These are phyloP conservation scores for Alosa sapidissima DNA, from an alignment of 2,797 vertebrate genomes.

Conservation along the genomic window DNA sequence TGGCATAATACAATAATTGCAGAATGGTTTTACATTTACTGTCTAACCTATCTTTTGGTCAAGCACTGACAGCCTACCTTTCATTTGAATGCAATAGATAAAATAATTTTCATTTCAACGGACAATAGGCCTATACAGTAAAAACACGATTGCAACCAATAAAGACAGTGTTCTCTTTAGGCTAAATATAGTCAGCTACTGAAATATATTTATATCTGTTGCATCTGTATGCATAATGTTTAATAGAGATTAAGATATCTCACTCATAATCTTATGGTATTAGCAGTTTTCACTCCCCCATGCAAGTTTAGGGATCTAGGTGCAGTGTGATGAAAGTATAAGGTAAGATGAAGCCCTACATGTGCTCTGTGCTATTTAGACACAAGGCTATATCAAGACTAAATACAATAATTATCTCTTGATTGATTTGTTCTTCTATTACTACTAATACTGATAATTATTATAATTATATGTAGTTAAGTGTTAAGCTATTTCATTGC, in stretches of 20 bases:
- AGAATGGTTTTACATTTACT: too few species aligned
- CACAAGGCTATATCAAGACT: not conserved
- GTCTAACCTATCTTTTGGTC: too few species aligned
- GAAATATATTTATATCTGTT: not conserved
- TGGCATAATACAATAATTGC: too few species aligned
- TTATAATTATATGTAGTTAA: too few species aligned
- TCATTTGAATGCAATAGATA: not conserved
- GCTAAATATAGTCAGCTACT: not conserved
- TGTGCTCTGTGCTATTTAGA: not conserved
- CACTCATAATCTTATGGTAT: not conserved
- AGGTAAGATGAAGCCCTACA: not conserved
- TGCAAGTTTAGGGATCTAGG: not conserved
- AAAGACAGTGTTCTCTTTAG: not conserved
- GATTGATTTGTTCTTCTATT: too few species aligned
- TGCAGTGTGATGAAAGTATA: not conserved
- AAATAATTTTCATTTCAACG: not conserved
- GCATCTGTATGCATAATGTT: not conserved
- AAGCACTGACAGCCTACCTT: not conserved
- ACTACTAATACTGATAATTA: too few species aligned
- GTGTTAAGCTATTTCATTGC: too few species aligned
- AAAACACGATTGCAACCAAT: not conserved
- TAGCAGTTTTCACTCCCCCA: not conserved
- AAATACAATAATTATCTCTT: not conserved
- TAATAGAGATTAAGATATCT: not conserved
- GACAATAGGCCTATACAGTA: not conserved